Evolutionary conservation across 2,888 invertebrate genomes (phyloP).

Genomic region (Aethes cnicana): DNA sequence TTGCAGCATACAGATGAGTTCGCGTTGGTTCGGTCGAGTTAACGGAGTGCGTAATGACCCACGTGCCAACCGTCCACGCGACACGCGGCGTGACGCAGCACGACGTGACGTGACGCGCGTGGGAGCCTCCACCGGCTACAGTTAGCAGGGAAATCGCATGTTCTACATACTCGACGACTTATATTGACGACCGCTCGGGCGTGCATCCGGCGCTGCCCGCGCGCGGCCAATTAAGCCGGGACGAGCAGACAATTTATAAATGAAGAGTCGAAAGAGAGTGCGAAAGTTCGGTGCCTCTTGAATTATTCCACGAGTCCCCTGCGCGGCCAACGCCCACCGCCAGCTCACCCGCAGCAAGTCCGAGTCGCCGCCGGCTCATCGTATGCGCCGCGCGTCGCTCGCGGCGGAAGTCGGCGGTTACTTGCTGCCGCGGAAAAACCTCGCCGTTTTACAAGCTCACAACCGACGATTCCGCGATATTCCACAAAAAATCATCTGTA

Average conservation of each 20-base stretch:
- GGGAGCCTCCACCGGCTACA: neutral
- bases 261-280: too few relatives aligned
- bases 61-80: neutral
- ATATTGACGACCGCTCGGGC: constrained; percentile 4
- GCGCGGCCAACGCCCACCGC: neutral
- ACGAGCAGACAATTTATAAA: too few relatives aligned
- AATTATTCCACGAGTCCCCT: neutral
- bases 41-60: neutral
- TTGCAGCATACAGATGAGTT: neutral
- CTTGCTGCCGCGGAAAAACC: constrained; percentile 12
- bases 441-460: constrained; percentile 10
- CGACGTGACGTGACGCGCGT: neutral
- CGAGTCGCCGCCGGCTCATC: neutral
- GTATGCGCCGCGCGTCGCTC: neutral
- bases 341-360: neutral
- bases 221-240: constrained; percentile 29
- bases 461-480: constrained; percentile 10
- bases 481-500: constrained; percentile 11
- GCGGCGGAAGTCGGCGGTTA: constrained; percentile 23
- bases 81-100: neutral
- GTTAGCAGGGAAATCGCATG: neutral
- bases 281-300: too few relatives aligned
- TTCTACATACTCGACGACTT: neutral
- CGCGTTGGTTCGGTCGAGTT: neutral
- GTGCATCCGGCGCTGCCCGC: constrained; percentile 22